Evolutionary conservation across 2,113 vertebrate genomes (phyloP), one percentile per base, ranked within the genome.

Genomic region (Proterorhinus semilunaris): DNA sequence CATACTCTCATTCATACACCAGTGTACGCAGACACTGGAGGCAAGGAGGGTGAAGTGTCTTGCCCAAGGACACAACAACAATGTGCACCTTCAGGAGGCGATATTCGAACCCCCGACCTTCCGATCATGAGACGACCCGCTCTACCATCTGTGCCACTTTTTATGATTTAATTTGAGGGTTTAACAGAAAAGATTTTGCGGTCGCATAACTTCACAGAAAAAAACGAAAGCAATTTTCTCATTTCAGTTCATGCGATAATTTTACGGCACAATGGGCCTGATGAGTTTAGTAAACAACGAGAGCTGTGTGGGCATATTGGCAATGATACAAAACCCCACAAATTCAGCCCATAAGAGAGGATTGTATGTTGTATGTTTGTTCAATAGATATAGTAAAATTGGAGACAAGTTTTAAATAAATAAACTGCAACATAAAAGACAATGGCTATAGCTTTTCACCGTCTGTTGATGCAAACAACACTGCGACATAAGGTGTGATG

Each of bases 251-350:
- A 58, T 42, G 27, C 55, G 7, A 58, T 42, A 21, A 58, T 58
- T 42, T 42, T 58, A 58, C 55, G 12, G 55, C 13, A 58, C 55
- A 58, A 58, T 58, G 42, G 54, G 5, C 21, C 54, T 58, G 27
- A 58, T 58, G 42, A 58, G 11, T 58, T 58, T 58, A 13, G 55
- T 42, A 58, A 58, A 58, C 55, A 58, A 58, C 42, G 21, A 42
- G 27, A 58, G 27, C 54, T 57, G 54, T 11, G 54, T 57, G 54
- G 55, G 55, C 11, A 13, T 42, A 13, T 36, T 58, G 55, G 55
- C 55, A 58, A 58, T 42, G 27, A 58, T 36, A 58, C 55, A 42
- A 36, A 58, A 42, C 42, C 11, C 13, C 27, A 58, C 55, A 58
- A 12, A 42, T 58, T 58, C 6, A 6, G 21, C 54, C 21, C 8